Percentiles rank a stretch among this genome's conserved stretches.
Conservation (phyloP, 2,888 invertebrate species). For the Lasioglossum villosulum region DNA sequence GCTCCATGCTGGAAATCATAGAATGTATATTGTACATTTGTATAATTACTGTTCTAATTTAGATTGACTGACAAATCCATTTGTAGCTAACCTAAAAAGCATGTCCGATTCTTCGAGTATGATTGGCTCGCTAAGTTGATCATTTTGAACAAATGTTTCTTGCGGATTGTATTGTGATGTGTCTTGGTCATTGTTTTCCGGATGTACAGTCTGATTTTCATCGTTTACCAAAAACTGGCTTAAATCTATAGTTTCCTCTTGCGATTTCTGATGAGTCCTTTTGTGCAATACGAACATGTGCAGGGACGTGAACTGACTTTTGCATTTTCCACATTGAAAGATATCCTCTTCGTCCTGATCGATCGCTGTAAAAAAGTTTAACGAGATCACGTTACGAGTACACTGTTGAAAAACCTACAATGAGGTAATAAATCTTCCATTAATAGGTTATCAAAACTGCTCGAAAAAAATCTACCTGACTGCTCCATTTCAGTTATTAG, state of each 20-base stretch:
- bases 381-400: background rate
- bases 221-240: slow-evolving; percentile 80
- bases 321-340: slow-evolving; percentile 90
- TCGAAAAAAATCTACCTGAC: slow-evolving; percentile 73
- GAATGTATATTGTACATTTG: background rate
- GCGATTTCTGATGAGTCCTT: slow-evolving; percentile 82
- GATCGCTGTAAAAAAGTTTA: slow-evolving; percentile 72
- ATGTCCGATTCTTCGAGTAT: slow-evolving; percentile 83
- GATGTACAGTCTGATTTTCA: slow-evolving; percentile 73
- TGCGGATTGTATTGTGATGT: slow-evolving; percentile 76
- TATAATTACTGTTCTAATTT: background rate
- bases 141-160: slow-evolving; percentile 77
- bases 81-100: slow-evolving; percentile 79
- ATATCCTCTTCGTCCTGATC: slow-evolving; percentile 88
- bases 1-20: slow-evolving; percentile 79
- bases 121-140: slow-evolving; percentile 80
- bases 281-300: slow-evolving; percentile 88
- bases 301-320: slow-evolving; percentile 87
- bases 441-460: slow-evolving; percentile 34
- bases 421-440: background rate
- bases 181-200: slow-evolving; percentile 76
- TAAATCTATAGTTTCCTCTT: slow-evolving; percentile 80
- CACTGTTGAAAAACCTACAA: too few relatives aligned
- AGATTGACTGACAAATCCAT: background rate
- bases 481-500: slow-evolving; percentile 81